Percentiles rank a stretch among this genome's conserved stretches.
These are phyloP conservation scores for Psix sp. DNA, from an alignment of 1,140 invertebrate genomes.

Conservation along the genomic window DNA sequence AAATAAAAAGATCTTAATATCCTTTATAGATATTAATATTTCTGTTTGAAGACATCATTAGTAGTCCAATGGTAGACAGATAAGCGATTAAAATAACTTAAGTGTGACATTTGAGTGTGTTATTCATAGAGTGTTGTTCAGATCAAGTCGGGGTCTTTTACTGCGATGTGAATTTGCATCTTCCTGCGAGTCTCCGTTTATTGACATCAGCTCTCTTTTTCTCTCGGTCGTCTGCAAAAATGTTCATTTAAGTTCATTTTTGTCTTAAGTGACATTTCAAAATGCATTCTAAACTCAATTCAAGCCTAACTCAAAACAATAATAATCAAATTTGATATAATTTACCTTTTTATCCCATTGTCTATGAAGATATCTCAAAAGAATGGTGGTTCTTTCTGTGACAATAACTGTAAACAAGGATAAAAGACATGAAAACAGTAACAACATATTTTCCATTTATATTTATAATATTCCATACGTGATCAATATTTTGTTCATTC, in stretches of 20 bases:
- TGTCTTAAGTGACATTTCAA: too few species aligned
- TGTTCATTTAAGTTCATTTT: not conserved
- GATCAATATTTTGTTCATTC: too few species aligned
- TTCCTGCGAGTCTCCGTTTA: slow-evolving; percentile 70
- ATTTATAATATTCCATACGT: too few species aligned
- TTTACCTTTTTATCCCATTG: slow-evolving; percentile 94
- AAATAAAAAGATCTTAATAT: not conserved
- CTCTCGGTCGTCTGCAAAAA: slow-evolving; percentile 68
- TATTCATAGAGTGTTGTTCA: slow-evolving; percentile 68
- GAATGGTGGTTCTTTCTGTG: slow-evolving; percentile 95
- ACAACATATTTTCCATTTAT: too few species aligned
- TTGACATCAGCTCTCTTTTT: slow-evolving; percentile 71
- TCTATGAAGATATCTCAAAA: slow-evolving; percentile 94
- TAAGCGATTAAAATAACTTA: slow-evolving; percentile 22
- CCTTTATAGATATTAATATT: not conserved
- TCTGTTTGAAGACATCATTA: not conserved
- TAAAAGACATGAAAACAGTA: slow-evolving; percentile 4
- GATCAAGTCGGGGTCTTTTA: slow-evolving; percentile 74
- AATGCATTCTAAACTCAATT: too few species aligned
- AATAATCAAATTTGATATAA: not conserved
- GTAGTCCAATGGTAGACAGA: slow-evolving; percentile 10
- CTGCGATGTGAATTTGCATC: slow-evolving; percentile 67
- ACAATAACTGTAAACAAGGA: slow-evolving; percentile 89
- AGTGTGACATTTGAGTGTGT: slow-evolving; percentile 7
- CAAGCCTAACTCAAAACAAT: too few species aligned